A percentile compares a stretch with the other conserved stretches of the same genome.
Conservation (phyloP, 2,888 invertebrate genomes). For the Meta bourneti region DNA sequence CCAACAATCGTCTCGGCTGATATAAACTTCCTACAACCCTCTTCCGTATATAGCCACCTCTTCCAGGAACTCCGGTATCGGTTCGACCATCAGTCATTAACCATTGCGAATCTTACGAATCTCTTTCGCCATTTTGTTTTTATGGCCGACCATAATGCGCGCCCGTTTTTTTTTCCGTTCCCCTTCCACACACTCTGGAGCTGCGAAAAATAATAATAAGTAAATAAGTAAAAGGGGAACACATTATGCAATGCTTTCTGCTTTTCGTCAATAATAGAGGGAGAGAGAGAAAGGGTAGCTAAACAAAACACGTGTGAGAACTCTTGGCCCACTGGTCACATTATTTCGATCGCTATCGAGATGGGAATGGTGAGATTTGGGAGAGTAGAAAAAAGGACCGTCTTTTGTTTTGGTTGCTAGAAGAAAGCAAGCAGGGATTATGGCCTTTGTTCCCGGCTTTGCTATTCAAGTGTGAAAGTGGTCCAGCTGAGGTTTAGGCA, state of each 20-base stretch:
- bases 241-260: constrained; percentile 62
- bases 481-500: constrained; percentile 50
- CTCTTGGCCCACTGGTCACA: constrained; percentile 62
- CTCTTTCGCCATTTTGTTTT: constrained; percentile 59
- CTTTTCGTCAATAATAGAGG: constrained; percentile 43
- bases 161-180: neutral
- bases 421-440: constrained; percentile 58
- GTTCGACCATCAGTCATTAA: constrained; percentile 31
- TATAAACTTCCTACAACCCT: constrained; percentile 51
- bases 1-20: constrained; percentile 41
- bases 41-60: constrained; percentile 28
- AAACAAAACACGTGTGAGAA: constrained; percentile 57
- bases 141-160: constrained; percentile 19
- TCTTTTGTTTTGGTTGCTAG: constrained; percentile 47
- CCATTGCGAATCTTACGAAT: constrained; percentile 35
- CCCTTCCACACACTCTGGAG: constrained; percentile 36
- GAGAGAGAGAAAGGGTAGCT: constrained; percentile 61
- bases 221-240: constrained; percentile 34
- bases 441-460: constrained; percentile 61
- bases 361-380: constrained; percentile 42
- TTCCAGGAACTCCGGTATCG: constrained; percentile 56
- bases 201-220: constrained; percentile 38
- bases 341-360: constrained; percentile 60
- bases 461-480: constrained; percentile 71
- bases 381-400: constrained; percentile 32